Evolutionary conservation across 2,797 vertebrate species (phyloP).

Genomic region (Loris lydekkerianus): DNA sequence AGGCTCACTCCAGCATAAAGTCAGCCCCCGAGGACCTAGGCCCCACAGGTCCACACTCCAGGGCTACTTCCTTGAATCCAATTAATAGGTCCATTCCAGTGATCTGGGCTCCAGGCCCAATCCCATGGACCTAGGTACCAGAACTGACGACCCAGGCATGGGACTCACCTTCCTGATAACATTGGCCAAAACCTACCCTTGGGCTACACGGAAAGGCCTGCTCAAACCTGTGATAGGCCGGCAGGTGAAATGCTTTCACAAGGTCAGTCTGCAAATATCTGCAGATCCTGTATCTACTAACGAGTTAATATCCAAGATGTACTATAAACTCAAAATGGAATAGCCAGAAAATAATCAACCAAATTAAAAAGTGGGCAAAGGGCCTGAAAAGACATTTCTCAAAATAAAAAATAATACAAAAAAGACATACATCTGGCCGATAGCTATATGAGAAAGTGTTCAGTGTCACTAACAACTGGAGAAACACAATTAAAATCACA

Average conservation of each 20-base stretch:
- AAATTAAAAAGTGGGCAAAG: background rate
- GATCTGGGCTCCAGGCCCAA: background rate
- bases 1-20: background rate
- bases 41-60: no score
- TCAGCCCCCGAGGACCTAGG: background rate
- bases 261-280: background rate
- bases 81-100: no score
- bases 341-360: background rate
- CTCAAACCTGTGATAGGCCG: background rate
- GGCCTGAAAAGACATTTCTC: background rate
- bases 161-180: no score
- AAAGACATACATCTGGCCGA: background rate
- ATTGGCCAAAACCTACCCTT: background rate
- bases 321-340: background rate
- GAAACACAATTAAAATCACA: background rate
- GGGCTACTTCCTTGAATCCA: background rate
- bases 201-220: background rate
- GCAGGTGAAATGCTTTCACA: background rate
- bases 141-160: background rate
- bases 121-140: background rate
- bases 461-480: background rate
- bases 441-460: background rate
- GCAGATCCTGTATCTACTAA: background rate
- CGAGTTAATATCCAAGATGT: background rate
- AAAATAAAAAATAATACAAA: background rate